A percentile compares a stretch with the other conserved stretches of the same genome.
These are phyloP conservation scores for Paramisgurnus dabryanus DNA, from an alignment of 2,113 vertebrate genomes.

Conservation along the genomic window DNA sequence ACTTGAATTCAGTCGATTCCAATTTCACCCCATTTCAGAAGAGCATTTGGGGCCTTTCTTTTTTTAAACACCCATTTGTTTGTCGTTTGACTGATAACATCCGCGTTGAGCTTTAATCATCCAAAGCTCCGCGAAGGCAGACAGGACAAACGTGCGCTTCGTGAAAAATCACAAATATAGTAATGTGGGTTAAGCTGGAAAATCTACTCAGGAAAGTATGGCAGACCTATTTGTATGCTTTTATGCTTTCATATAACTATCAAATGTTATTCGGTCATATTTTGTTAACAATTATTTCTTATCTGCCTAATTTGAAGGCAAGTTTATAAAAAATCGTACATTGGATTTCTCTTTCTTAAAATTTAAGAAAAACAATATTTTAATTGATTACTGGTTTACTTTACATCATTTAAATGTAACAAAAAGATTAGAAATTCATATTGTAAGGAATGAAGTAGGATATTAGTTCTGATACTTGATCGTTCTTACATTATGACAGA, in stretches of 20 bases:
- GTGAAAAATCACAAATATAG: conserved; percentile 7
- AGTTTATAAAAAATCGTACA: background rate
- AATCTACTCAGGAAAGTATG: background rate
- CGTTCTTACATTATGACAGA: no score
- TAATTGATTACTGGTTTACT: no score
- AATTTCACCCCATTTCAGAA: conserved; percentile 53
- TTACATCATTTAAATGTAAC: no score
- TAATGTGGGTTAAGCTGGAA: background rate
- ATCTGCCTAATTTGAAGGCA: background rate
- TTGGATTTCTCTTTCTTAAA: no score
- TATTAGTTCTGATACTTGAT: no score
- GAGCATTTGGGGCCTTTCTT: conserved; percentile 46
- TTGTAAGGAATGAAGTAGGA: no score
- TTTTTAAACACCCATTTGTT: conserved; percentile 45
- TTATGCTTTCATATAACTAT: background rate
- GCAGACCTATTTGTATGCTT: background rate
- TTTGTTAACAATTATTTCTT: no score
- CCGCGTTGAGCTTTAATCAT: conserved; percentile 32
- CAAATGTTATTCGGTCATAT: background rate
- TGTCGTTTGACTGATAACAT: conserved; percentile 52
- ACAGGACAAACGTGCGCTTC: conserved; percentile 9
- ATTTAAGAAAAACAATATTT: no score
- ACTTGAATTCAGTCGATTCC: conserved; percentile 58
- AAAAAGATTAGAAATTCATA: no score
- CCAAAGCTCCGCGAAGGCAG: conserved; percentile 18